Base-by-base conservation (phyloP, 2,113 vertebrate genomes). In the Papio anubis region DNA sequence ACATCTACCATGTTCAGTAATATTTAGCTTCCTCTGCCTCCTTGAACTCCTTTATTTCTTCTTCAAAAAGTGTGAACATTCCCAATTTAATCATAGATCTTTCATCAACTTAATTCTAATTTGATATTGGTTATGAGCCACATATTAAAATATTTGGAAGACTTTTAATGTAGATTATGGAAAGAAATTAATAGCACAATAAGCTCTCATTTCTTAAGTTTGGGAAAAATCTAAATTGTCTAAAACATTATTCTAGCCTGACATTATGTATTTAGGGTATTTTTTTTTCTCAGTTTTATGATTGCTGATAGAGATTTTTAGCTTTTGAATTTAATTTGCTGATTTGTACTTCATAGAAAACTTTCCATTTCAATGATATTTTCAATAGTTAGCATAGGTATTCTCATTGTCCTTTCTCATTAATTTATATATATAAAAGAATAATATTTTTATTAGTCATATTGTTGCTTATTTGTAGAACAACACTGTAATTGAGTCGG, bases 11-110 rank as follows among this genome's bases (percentile, higher is more conserved):
- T 2, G 50, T 1, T 38, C 6, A 35, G 32, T 18, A 17, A 23
- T 3, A 43, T 8, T 93, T 5, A 40, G 0, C 1, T 2, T 48
- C 0, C 0, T 72, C 18, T 50, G 81, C 1, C 3, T 86, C 17
- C 25, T 72, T 48, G 4, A 43, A 21, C 0, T 48, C 25, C 7
- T 80, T 6, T 25, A 1, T 68, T 81, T 79, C 23, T 73, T 83
- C 43, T 70, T 93, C 5, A 84, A 84, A 38, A 59, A 70, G 45
- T 81, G 9, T n/a, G 40, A 94, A 59, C 4, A 76, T 76, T 68
- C 12, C 2, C 7, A 73, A 30, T 25, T 78, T 43, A 86, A 81
- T 38, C 5, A 70, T 50, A 13, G 21, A 35, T 75, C 43, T 76
- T 75, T 68, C 4, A 79, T 57, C 3, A 61, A 91, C 55, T 32